These are phyloP conservation scores for Scarus forsteni DNA, from an alignment of 2,797 vertebrate species.

Conservation along the genomic window DNA sequence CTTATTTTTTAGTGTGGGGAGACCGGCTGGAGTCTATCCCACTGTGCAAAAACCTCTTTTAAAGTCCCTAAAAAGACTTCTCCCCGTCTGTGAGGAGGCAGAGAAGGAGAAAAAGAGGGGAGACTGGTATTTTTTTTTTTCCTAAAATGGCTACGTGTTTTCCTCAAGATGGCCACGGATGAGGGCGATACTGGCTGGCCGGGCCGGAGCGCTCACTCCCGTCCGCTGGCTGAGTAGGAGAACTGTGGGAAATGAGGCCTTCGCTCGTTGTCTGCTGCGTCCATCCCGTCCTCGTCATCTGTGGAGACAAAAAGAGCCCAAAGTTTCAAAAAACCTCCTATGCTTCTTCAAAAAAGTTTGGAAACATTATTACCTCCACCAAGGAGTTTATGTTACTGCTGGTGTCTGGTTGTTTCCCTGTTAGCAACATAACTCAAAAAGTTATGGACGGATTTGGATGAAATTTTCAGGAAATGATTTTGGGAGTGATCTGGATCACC, in stretches of 20 bases:
- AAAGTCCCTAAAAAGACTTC: constrained; percentile 82
- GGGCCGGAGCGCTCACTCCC: constrained; percentile 72
- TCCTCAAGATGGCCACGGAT: constrained; percentile 81
- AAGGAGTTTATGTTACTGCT: too few species aligned
- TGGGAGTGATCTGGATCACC: too few species aligned
- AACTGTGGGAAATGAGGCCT: constrained; percentile 88
- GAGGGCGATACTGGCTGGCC: constrained; percentile 54
- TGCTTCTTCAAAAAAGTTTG: too few species aligned
- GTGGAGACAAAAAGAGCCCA: constrained; percentile 15
- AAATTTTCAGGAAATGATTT: too few species aligned
- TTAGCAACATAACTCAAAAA: too few species aligned
- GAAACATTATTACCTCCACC: too few species aligned
- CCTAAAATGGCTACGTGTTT: constrained; percentile 86
- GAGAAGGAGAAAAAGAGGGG: constrained; percentile 78
- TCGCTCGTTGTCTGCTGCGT: constrained; percentile 85
- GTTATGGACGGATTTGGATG: too few species aligned
- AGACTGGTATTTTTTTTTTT: constrained; percentile 78
- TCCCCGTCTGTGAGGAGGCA: constrained; percentile 73
- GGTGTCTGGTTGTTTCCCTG: too few species aligned
- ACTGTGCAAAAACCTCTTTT: constrained; percentile 88
- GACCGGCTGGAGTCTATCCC: constrained; percentile 77
- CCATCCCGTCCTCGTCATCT: constrained; percentile 87
- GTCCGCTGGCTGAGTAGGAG: constrained; percentile 85
- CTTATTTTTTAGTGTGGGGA: constrained; percentile 79
- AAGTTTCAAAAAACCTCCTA: too few species aligned